phyloP scores from a whole-genome alignment of 1,140 invertebrate genomes.

The Cydia strobilella region DNA sequence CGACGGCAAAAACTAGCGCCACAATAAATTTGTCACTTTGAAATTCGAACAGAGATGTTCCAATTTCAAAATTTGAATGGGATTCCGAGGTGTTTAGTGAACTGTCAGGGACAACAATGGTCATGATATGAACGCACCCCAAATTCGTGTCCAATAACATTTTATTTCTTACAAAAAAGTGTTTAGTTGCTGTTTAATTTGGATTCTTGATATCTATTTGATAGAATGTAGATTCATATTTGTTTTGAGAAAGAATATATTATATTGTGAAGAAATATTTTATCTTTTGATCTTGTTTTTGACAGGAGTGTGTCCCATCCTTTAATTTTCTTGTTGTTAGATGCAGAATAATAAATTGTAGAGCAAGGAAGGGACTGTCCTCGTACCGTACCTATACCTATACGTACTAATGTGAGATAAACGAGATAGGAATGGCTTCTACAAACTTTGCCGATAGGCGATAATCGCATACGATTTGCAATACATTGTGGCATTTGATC shows the following conservation, averaged over 20 bases:
- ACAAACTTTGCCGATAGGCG: too few species aligned
- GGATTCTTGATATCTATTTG: slow-evolving; percentile 17
- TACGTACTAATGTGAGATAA: too few species aligned
- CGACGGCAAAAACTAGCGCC: slow-evolving; percentile 12
- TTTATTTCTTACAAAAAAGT: slow-evolving; percentile 35
- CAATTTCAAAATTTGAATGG: slow-evolving; percentile 48
- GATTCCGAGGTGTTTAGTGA: slow-evolving; percentile 50
- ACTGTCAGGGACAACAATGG: slow-evolving; percentile 54
- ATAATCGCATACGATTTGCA: too few species aligned
- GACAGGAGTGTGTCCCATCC: not conserved
- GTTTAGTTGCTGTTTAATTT: slow-evolving; percentile 32
- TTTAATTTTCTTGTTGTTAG: not conserved
- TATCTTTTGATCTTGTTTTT: not conserved
- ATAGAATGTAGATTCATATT: slow-evolving; percentile 8
- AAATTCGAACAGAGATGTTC: slow-evolving; percentile 51
- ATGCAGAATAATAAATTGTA: too few species aligned
- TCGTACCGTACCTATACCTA: too few species aligned
- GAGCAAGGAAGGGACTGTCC: too few species aligned
- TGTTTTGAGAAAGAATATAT: not conserved
- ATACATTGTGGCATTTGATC: too few species aligned
- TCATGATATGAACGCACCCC: slow-evolving; percentile 36
- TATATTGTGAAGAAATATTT: slow-evolving; percentile 2
- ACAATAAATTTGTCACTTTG: slow-evolving; percentile 27
- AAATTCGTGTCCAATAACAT: slow-evolving; percentile 48
- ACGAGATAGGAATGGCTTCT: too few species aligned